A percentile compares a stretch with the other conserved stretches of the same genome.
These are phyloP conservation scores for Halcyon badia DNA, from an alignment of 2,797 vertebrate species.

Conservation along the genomic window DNA sequence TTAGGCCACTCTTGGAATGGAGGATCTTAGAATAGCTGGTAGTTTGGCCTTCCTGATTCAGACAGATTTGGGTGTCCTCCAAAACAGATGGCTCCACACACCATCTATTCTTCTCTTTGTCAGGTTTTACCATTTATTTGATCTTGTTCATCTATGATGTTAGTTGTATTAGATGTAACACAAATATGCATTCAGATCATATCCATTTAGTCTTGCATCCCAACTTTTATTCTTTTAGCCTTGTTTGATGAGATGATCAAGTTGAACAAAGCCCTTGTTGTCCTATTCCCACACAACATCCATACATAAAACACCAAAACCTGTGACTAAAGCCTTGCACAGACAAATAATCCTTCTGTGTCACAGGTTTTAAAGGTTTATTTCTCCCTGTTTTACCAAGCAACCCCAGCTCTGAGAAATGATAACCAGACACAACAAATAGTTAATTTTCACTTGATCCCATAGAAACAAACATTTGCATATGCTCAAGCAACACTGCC, in stretches of 20 bases:
- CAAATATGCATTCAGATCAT: constrained; percentile 88
- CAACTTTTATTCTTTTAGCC: constrained; percentile 82
- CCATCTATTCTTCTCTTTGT: constrained; percentile 98
- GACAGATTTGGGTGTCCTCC: constrained; percentile 96
- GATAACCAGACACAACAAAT: constrained; percentile 57
- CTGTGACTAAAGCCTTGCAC: constrained; percentile 46
- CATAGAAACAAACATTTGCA: constrained; percentile 63
- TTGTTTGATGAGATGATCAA: constrained; percentile 82
- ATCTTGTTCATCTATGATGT: constrained; percentile 90
- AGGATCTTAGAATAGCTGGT: constrained; percentile 98
- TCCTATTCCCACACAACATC: constrained; percentile 64
- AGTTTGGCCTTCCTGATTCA: constrained; percentile 92
- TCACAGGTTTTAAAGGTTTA: constrained; percentile 54
- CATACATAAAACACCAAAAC: constrained; percentile 61
- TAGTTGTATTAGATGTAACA: constrained; percentile 87
- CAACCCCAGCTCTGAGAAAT: neutral
- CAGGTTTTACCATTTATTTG: constrained; percentile 93
- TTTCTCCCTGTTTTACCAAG: neutral
- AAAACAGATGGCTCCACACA: constrained; percentile 98
- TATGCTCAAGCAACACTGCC: constrained; percentile 43
- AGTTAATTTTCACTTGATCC: constrained; percentile 66
- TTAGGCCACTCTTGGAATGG: constrained; percentile 95
- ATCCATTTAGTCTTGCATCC: constrained; percentile 83
- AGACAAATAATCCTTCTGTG: constrained; percentile 32
- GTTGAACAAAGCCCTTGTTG: constrained; percentile 82